A percentile compares a stretch with the other conserved stretches of the same genome.
Conservation (phyloP, 2,888 invertebrate genomes). For the Ichneumoninae sp. region DNA sequence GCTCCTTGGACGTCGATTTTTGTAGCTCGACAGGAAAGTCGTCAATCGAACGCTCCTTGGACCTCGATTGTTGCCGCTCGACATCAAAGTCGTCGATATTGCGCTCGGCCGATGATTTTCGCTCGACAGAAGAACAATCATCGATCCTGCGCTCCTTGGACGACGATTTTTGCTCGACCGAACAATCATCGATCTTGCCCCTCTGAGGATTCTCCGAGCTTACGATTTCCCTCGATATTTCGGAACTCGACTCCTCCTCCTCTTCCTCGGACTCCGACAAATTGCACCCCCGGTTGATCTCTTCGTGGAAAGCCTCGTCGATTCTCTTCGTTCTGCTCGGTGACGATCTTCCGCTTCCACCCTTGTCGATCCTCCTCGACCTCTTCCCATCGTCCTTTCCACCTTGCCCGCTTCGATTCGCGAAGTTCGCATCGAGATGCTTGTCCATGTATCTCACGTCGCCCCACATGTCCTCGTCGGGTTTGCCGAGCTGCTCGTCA, state of each 20-base stretch:
- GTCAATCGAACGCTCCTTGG: no score
- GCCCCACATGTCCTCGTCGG: slow-evolving; percentile 77
- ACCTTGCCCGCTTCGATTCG: background rate
- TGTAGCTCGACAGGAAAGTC: no score
- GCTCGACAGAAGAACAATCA: no score
- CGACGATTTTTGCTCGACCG: no score
- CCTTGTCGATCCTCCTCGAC: background rate
- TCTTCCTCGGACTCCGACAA: background rate
- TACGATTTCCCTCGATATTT: background rate
- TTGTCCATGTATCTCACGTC: slow-evolving; percentile 73
- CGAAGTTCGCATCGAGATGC: slow-evolving; percentile 38
- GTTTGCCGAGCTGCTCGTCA: slow-evolving; percentile 74
- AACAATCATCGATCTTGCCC: background rate
- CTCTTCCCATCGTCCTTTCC: background rate
- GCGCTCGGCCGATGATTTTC: no score
- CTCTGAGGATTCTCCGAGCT: background rate
- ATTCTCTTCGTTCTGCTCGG: background rate
- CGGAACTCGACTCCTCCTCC: background rate
- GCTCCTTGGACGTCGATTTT: no score
- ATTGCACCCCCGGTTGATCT: background rate
- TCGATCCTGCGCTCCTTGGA: no score
- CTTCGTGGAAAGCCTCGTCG: background rate
- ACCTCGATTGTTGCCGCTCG: no score
- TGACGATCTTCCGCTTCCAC: slow-evolving; percentile 3
- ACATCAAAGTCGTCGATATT: no score